Evolutionary conservation across 2,888 invertebrate genomes (phyloP).

Genomic region (Drosophila mayaguana): DNA sequence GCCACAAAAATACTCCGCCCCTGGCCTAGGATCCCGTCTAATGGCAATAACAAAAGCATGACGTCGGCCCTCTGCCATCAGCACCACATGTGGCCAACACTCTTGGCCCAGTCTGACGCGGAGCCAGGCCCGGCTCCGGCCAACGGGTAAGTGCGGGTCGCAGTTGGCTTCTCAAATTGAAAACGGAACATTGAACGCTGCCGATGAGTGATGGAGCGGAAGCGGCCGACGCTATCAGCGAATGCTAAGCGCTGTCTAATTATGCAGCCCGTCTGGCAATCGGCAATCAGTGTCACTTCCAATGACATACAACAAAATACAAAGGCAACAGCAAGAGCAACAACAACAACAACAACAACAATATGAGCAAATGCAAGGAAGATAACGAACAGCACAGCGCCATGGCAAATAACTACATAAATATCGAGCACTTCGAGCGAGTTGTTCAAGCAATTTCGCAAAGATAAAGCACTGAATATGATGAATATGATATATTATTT

Average conservation of each 20-base stretch:
- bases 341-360: constrained; percentile 5
- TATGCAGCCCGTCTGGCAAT: constrained; percentile 65
- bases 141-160: constrained; percentile 19
- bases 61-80: constrained; percentile 10
- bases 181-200: constrained; percentile 38
- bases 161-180: constrained; percentile 36
- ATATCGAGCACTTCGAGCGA: constrained; percentile 36
- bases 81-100: constrained; percentile 47
- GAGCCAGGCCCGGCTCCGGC: constrained; percentile 1
- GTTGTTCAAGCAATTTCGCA: constrained; percentile 31
- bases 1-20: constrained; percentile 32
- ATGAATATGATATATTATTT: constrained; percentile 11
- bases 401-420: constrained; percentile 34
- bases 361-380: constrained; percentile 31
- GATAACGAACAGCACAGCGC: constrained; percentile 33
- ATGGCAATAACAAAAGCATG: constrained; percentile 27
- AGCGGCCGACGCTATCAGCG: constrained; percentile 61
- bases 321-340: constrained; percentile 12
- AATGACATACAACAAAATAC: constrained; percentile 50
- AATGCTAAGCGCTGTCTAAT: constrained; percentile 66
- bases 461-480: constrained; percentile 1
- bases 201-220: constrained; percentile 58
- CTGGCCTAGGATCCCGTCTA: constrained; percentile 20
- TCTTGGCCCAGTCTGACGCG: constrained; percentile 20
- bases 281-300: constrained; percentile 67